A percentile compares a stretch with the other conserved stretches of the same genome.
Evolutionary conservation across 2,797 vertebrate species (phyloP).

Genomic region (Eospalax fontanierii): DNA sequence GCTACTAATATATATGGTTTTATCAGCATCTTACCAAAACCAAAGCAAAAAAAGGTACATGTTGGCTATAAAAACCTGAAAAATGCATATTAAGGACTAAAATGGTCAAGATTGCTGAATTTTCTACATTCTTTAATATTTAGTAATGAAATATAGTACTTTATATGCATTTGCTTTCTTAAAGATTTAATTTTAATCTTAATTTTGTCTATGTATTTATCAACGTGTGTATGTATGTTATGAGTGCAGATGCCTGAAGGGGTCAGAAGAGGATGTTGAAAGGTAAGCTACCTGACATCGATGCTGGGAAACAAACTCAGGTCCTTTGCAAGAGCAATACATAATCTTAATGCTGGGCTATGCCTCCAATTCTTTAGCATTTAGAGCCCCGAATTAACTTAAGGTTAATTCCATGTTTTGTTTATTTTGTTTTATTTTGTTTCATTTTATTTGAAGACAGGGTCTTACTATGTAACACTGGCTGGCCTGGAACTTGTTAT

Average conservation of each 20-base stretch:
- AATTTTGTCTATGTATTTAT: neutral
- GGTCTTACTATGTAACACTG: too few relatives aligned
- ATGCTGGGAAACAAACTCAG: neutral
- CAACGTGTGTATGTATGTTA: neutral
- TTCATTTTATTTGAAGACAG: too few relatives aligned
- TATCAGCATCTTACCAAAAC: slow-evolving; percentile 52
- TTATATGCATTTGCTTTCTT: neutral
- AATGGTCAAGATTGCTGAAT: neutral
- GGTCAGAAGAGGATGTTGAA: neutral
- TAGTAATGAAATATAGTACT: slow-evolving; percentile 12
- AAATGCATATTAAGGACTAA: slow-evolving; percentile 46
- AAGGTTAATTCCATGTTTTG: too few relatives aligned
- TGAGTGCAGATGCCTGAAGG: neutral
- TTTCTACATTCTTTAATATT: slow-evolving; percentile 19
- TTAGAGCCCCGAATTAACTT: too few relatives aligned
- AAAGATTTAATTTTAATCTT: neutral
- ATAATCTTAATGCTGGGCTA: too few relatives aligned
- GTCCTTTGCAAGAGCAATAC: too few relatives aligned
- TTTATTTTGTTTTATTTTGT: too few relatives aligned
- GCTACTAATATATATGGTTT: neutral
- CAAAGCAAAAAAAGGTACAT: slow-evolving; percentile 55
- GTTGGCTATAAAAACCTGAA: neutral
- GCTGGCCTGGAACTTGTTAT: too few relatives aligned
- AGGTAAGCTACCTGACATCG: too few relatives aligned
- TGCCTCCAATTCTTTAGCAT: too few relatives aligned